A percentile compares a stretch with the other conserved stretches of the same genome.
phyloP scores from a whole-genome alignment of 2,797 vertebrate genomes.

The Malacoctenus gilli region DNA sequence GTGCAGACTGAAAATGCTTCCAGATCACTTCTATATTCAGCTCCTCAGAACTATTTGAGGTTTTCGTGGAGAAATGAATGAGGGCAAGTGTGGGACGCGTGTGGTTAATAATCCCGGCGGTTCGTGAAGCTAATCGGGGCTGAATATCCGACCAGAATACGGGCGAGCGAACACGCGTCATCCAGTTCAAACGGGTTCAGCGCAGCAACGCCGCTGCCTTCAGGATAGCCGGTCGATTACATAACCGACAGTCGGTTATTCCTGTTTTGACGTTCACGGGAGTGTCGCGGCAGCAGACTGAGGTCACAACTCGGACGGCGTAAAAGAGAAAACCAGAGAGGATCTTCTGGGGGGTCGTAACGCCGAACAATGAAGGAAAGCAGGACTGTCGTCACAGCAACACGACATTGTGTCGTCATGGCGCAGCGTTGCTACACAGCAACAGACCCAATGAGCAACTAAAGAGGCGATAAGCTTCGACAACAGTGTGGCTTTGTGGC shows the following conservation, averaged over 20 bases:
- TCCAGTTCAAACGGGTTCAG: constrained; percentile 10
- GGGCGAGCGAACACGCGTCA: neutral
- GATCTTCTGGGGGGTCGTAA: neutral
- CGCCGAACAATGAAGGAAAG: too few relatives aligned
- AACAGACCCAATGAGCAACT: too few relatives aligned
- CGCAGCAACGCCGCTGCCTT: neutral
- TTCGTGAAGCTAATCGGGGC: neutral
- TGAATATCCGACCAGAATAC: constrained; percentile 15
- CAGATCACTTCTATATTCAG: too few relatives aligned
- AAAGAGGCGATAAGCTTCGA: too few relatives aligned
- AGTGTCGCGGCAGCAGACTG: neutral
- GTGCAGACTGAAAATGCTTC: too few relatives aligned
- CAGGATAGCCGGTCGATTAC: neutral
- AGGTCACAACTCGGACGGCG: too few relatives aligned
- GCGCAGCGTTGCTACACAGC: too few relatives aligned
- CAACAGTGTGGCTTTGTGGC: too few relatives aligned
- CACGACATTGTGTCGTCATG: too few relatives aligned
- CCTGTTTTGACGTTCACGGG: neutral
- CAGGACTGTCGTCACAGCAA: too few relatives aligned
- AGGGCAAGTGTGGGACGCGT: neutral
- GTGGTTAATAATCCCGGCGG: neutral
- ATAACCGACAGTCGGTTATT: constrained; percentile 5
- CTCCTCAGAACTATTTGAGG: too few relatives aligned
- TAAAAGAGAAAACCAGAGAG: neutral
- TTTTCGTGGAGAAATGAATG: too few relatives aligned